Base-by-base conservation (phyloP, 2,888 invertebrate genomes). In the Cryptocheilus praepositus region DNA sequence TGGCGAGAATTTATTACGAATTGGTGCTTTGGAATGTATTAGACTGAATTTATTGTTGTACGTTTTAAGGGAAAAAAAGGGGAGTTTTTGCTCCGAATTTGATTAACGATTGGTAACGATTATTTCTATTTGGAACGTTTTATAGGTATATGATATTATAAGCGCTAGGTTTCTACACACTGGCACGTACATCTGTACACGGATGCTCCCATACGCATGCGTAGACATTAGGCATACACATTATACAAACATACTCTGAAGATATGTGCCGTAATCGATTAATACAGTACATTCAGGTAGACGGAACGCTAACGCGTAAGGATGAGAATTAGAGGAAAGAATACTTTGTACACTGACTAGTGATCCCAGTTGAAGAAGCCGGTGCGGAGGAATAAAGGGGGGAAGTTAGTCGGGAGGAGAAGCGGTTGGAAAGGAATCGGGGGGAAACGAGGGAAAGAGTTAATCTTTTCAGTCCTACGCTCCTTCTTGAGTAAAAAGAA, bases 1-100 rank as follows among this genome's bases (percentile, higher is more conserved):
- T 49, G 68, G 58, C 65, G 67, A 56, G 70, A 79, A 71, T 80
- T 55, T 76, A 77, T 84, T 79, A 81, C 75, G 76, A 78, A 86
- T 86, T 87, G 88, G 88, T 88, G 87, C 87, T 88, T 85, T 82
- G 84, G 80, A 87, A 87, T 85, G 79, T 82, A 88, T 88, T 86
- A 88, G 87, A 87, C 87, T 88, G 88, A 88, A 85, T 85, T 36
- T 82, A 84, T 86, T 86, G 85, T 87, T 86, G 81, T 86, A 83
- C 79, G 76, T 84, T 86, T 72, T 75, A 75, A 72, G 64, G 49
- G 77, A 69, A 72, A 67, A 61, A 63, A 73, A 68, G 18, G 64
- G 59, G 68, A 71, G 70, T 68, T 81, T 80, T 77, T 80, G 73
- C 72, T 70, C 73, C 77, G 60, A 66, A 36, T 64, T 73, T 64